Conservation (phyloP, 2,888 invertebrate genomes). For the Conops quadrifasciatus region DNA sequence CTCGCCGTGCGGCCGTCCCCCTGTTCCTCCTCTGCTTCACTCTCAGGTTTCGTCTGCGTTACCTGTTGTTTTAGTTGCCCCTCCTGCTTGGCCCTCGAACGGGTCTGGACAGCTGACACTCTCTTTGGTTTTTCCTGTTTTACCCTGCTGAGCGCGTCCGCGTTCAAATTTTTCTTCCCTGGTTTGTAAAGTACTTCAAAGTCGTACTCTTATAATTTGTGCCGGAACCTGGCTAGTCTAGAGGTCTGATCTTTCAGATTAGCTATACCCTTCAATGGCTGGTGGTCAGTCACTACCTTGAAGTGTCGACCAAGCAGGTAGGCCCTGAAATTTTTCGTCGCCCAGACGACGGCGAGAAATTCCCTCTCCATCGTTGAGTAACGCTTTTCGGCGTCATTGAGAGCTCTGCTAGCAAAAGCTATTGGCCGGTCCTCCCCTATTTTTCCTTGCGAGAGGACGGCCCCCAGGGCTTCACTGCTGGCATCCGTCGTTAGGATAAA, state of each 20-base stretch:
- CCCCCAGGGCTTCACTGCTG: not conserved
- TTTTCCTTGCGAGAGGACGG: not conserved
- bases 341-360: not conserved
- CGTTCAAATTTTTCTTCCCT: not conserved
- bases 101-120: not conserved
- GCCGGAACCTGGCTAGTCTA: not conserved
- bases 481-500: conserved; percentile 6
- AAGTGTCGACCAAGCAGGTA: not conserved
- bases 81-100: not conserved
- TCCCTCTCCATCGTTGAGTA: not conserved
- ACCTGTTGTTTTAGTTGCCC: not conserved
- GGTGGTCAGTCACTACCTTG: not conserved
- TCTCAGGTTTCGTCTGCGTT: not conserved
- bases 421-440: not conserved
- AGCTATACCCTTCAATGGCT: conserved; percentile 1
- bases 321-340: not conserved
- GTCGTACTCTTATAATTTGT: conserved; percentile 2
- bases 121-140: not conserved
- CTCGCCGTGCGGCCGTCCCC: no score
- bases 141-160: not conserved
- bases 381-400: not conserved
- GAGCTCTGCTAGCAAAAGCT: not conserved
- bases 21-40: not conserved
- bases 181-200: not conserved
- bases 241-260: not conserved